Conservation (phyloP, 2,888 invertebrate species). For the Hesperia comma region DNA sequence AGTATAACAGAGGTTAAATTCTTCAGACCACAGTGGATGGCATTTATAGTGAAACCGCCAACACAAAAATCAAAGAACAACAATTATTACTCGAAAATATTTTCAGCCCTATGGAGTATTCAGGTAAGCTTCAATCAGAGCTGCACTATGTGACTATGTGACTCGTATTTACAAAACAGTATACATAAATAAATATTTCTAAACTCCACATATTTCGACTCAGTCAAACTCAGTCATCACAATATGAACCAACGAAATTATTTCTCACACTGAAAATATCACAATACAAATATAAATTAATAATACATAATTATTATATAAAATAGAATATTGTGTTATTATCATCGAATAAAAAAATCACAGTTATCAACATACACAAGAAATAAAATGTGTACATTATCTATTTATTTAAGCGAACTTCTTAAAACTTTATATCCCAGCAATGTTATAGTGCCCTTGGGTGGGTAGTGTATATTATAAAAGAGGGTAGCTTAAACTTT, state of each 20-base stretch:
- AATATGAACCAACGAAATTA: conserved; percentile 4
- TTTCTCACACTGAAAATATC: conserved; percentile 21
- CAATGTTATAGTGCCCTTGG: not conserved
- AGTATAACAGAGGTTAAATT: no score
- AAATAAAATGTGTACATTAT: conserved; percentile 3
- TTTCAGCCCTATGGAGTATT: not conserved
- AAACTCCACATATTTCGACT: conserved; percentile 19
- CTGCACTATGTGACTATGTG: conserved; percentile 26
- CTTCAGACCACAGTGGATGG: not conserved
- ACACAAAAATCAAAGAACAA: not conserved
- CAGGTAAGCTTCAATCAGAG: conserved; percentile 12
- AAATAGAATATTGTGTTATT: conserved; percentile 22
- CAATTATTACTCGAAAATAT: not conserved
- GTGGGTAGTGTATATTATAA: no score
- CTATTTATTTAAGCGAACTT: not conserved
- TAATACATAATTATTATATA: conserved; percentile 17
- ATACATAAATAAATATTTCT: conserved; percentile 15
- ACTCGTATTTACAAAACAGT: conserved; percentile 22
- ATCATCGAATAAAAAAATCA: conserved; percentile 35
- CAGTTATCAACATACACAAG: conserved; percentile 30
- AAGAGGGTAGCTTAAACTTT: no score
- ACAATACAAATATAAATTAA: conserved; percentile 23
- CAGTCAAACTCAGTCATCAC: conserved; percentile 26
- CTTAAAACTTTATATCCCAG: not conserved
- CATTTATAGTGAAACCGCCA: not conserved